These are phyloP conservation scores for Babylonia areolata DNA, from an alignment of 1,140 invertebrate genomes.

Conservation along the genomic window DNA sequence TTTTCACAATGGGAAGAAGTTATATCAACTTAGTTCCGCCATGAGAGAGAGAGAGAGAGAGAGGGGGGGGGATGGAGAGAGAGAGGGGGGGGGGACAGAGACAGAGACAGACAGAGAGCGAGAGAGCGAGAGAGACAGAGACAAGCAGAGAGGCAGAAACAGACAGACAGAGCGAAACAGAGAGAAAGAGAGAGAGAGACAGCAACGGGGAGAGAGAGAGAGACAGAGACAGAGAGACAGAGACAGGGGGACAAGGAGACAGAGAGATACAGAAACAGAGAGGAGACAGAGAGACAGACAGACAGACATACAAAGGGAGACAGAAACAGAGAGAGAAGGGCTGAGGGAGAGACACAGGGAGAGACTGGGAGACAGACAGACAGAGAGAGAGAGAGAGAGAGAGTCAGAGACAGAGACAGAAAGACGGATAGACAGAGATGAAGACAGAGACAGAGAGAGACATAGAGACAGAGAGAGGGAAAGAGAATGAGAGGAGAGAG, in stretches of 20 bases:
- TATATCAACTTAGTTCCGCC: no score
- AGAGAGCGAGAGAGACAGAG: no score
- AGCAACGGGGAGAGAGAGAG: neutral
- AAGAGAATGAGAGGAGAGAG: neutral
- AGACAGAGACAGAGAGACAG: neutral
- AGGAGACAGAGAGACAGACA: neutral
- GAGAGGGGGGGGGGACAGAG: no score
- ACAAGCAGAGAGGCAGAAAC: no score
- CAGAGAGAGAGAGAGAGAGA: no score
- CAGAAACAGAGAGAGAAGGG: neutral
- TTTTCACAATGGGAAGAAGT: no score
- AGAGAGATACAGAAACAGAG: neutral
- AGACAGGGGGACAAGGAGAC: neutral
- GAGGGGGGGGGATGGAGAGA: no score
- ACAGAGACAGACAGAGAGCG: no score
- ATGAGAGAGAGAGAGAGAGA: no score
- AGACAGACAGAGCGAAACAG: no score
- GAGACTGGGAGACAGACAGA: neutral
- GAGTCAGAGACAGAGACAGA: no score
- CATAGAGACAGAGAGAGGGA: no score
- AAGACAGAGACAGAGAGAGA: neutral
- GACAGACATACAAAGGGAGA: neutral
- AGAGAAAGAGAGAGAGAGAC: neutral
- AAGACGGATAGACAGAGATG: neutral
- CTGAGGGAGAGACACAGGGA: neutral